phyloP scores from a whole-genome alignment of 2,113 vertebrate genomes.

The Cynopterus brachyotis region DNA sequence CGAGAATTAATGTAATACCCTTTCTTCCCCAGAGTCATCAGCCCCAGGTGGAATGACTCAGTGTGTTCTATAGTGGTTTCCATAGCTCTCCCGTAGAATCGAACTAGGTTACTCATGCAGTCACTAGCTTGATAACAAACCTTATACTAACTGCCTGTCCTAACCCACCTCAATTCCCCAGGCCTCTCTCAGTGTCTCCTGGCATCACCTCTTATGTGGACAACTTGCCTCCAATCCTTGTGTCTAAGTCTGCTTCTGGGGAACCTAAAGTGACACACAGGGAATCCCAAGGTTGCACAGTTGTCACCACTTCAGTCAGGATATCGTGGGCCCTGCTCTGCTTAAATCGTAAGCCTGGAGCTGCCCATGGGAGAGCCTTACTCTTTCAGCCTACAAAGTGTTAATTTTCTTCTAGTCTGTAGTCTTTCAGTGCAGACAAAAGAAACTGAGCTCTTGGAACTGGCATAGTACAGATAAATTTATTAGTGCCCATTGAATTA shows the following conservation, averaged over 20 bases:
- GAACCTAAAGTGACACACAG: neutral
- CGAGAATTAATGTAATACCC: neutral
- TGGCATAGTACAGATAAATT: neutral
- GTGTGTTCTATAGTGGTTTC: neutral
- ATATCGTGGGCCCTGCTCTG: neutral
- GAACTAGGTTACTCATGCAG: neutral
- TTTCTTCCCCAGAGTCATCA: neutral
- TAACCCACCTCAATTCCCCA: neutral
- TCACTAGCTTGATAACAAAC: neutral
- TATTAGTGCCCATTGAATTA: slow-evolving; percentile 54
- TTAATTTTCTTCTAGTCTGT: slow-evolving; percentile 21
- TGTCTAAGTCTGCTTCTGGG: neutral
- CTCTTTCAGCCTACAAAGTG: neutral
- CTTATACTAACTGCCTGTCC: neutral
- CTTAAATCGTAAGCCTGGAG: neutral
- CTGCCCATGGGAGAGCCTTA: neutral
- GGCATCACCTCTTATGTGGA: neutral
- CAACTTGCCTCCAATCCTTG: neutral
- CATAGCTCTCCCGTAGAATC: too few relatives aligned
- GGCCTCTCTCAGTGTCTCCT: neutral
- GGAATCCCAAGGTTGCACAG: neutral
- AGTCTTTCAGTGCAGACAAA: neutral
- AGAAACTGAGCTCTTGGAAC: slow-evolving; percentile 16
- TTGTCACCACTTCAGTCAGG: neutral
- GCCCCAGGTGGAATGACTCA: neutral